Evolutionary conservation across 2,888 invertebrate genomes (phyloP).

Genomic region (Caenorhabditis imperialis): DNA sequence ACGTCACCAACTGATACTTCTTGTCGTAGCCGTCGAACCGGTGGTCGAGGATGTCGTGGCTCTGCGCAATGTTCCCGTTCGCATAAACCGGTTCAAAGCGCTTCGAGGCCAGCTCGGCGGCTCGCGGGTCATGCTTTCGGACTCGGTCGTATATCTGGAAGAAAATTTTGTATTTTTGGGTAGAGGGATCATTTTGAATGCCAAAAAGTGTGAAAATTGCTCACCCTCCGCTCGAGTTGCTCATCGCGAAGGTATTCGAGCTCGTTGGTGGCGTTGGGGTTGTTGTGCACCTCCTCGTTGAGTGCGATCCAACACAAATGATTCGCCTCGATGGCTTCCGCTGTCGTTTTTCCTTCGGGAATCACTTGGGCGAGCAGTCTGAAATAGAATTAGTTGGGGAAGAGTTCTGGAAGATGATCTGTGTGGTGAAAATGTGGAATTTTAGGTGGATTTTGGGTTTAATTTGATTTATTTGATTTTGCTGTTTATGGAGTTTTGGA

Average conservation of each 20-base stretch:
- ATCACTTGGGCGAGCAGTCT: constrained; percentile 70
- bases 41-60: constrained; percentile 21
- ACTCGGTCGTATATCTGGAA: constrained; percentile 46
- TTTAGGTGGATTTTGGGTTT: too few relatives aligned
- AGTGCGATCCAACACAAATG: constrained; percentile 72
- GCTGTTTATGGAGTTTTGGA: too few relatives aligned
- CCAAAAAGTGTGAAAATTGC: not conserved
- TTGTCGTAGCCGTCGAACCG: constrained; percentile 44
- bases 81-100: constrained; percentile 41
- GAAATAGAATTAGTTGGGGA: constrained; percentile 36
- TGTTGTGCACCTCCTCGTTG: constrained; percentile 47
- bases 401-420: too few relatives aligned
- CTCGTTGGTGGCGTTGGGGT: constrained; percentile 32
- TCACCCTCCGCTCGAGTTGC: constrained; percentile 60
- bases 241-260: constrained; percentile 70
- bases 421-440: too few relatives aligned
- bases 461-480: too few relatives aligned
- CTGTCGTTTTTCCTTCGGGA: constrained; percentile 71
- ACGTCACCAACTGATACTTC: constrained; percentile 29
- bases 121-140: constrained; percentile 34
- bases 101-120: constrained; percentile 52
- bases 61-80: constrained; percentile 31
- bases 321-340: constrained; percentile 71
- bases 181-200: too few relatives aligned
- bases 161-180: too few relatives aligned